Percentiles rank a stretch among this genome's conserved stretches.
phyloP scores from a whole-genome alignment of 2,888 invertebrate genomes.

The Rhyacophila evoluta region DNA sequence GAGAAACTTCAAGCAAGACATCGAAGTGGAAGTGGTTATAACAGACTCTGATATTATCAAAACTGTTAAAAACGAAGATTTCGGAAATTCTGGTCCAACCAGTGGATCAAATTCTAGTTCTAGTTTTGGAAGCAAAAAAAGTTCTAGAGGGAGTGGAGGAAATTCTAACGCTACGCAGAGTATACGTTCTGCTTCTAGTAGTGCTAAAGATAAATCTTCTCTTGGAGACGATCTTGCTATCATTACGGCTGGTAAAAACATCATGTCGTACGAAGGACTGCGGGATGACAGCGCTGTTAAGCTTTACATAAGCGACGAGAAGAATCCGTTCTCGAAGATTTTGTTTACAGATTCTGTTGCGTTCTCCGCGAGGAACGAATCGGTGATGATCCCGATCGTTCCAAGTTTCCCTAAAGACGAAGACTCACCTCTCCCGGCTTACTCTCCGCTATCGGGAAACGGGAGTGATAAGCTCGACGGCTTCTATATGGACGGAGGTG shows the following conservation, averaged over 20 bases:
- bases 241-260: conserved; percentile 47
- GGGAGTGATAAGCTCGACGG: conserved; percentile 60
- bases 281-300: conserved; percentile 67
- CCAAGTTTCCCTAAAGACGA: conserved; percentile 45
- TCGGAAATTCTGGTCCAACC: conserved; percentile 65
- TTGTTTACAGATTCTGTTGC: conserved; percentile 65
- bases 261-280: conserved; percentile 56
- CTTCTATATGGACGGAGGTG: conserved; percentile 61
- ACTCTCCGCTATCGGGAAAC: conserved; percentile 64
- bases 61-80: conserved; percentile 56
- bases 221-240: conserved; percentile 59
- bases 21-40: conserved; percentile 56
- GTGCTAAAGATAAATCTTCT: conserved; percentile 52
- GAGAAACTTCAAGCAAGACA: conserved; percentile 62
- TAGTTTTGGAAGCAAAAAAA: conserved; percentile 66
- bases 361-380: conserved; percentile 68
- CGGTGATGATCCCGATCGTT: conserved; percentile 62
- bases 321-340: conserved; percentile 64
- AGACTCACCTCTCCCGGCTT: conserved; percentile 58
- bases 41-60: conserved; percentile 41
- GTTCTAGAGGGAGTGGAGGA: conserved; percentile 63
- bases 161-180: conserved; percentile 62
- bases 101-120: conserved; percentile 65
- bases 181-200: conserved; percentile 48
- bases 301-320: conserved; percentile 66